Evolutionary conservation across 2,797 vertebrate genomes (phyloP), one percentile per base, ranked within the genome.

Genomic region (Crocidura indochinensis): DNA sequence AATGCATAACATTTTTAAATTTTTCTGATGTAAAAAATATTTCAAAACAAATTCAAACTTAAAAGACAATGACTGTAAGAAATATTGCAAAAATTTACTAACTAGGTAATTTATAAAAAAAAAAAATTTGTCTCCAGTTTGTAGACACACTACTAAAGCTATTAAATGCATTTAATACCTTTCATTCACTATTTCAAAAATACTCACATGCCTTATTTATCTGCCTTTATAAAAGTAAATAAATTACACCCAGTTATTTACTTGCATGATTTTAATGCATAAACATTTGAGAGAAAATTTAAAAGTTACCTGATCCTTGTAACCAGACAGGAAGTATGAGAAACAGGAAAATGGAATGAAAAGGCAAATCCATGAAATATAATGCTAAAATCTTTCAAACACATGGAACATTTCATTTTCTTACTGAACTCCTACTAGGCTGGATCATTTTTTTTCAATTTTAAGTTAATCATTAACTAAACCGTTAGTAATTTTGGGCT

Each of bases 221-320:
- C 14, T 60, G 76, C 44, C n/a, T 72, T 29, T 24, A 64, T 69
- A 47, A n/a, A 85, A 78, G 47, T 44, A 74, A 84, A 78, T 27
- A 26, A 11, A 71, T 20, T 44, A n/a, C 19, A 60, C 22, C 3
- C 15, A 75, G 24, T 15, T 24, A 44, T 67, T 83, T 62, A 44
- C 65, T 82, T 79, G 2, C 12, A 85, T 79, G 53, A 68, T 87
- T 91, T 78, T 44, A 9, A 79, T 12, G 19, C 15, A 51, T 75
- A 82, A 7, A 46, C 51, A 44, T 49, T 46, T 72, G 15, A 81
- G 46, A 87, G 65, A 46, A 86, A 93, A 88, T n/a, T n/a, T n/a
- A n/a, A n/a, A n/a, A n/a, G n/a, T 91, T 93, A 96, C 95, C 92
- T 92, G 81, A 31, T 82, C 56, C 56, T 71, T 81, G 64, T 68